A percentile compares a stretch with the other conserved stretches of the same genome.
Conservation (phyloP, 2,797 vertebrate species). For the Coracias cyanogaster region DNA sequence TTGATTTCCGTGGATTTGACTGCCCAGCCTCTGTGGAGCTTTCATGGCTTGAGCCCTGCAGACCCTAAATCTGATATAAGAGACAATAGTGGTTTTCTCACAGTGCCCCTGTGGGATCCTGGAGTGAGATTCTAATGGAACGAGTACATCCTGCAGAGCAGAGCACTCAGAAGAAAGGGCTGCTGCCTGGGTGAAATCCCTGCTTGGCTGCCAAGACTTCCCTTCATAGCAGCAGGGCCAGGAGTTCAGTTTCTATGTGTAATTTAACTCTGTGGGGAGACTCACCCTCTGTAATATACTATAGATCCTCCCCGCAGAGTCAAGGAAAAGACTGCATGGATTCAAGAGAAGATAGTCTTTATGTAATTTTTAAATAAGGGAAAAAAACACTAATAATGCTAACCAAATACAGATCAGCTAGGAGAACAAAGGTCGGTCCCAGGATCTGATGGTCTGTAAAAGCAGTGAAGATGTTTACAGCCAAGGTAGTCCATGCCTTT, state of each 20-base stretch:
- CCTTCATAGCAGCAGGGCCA: conserved; percentile 3
- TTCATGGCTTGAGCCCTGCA: conserved; percentile 14
- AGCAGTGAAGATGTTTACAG: neutral
- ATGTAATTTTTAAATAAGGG: neutral
- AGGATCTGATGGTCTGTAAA: neutral
- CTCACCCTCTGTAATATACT: neutral
- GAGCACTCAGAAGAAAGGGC: neutral
- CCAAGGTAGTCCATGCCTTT: neutral
- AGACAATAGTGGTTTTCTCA: conserved; percentile 56
- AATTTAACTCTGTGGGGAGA: conserved; percentile 10
- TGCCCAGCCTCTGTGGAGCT: conserved; percentile 39
- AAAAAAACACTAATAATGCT: neutral
- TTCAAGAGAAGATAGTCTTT: neutral
- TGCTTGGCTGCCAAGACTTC: neutral
- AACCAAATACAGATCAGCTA: neutral
- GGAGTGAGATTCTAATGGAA: conserved; percentile 29
- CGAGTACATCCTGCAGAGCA: conserved; percentile 31
- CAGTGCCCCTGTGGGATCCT: conserved; percentile 19
- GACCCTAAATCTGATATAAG: conserved; percentile 38
- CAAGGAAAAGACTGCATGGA: neutral
- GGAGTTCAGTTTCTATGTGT: neutral
- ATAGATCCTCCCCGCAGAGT: neutral
- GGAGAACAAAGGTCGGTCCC: neutral
- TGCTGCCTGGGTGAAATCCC: conserved; percentile 43
- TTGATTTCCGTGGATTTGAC: conserved; percentile 67